phyloP scores from a whole-genome alignment of 2,888 invertebrate species.

The Galeruca laticollis region DNA sequence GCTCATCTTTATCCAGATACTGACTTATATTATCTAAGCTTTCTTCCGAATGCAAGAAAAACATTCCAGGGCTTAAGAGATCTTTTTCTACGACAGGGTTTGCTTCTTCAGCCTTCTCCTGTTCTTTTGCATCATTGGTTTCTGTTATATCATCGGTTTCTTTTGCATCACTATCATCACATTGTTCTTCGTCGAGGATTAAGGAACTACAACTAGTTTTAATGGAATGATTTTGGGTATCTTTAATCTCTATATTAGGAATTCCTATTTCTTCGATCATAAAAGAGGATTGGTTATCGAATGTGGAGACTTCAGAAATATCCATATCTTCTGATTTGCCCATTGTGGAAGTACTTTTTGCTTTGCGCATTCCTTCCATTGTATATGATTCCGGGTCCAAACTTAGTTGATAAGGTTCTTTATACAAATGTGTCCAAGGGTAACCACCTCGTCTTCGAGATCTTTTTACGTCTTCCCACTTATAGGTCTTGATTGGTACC shows the following conservation, averaged over 20 bases:
- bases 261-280: conserved; percentile 27
- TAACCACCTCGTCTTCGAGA: conserved; percentile 80
- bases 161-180: conserved; percentile 11
- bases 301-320: conserved; percentile 48
- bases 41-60: conserved; percentile 59
- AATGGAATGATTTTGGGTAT: conserved; percentile 43
- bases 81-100: conserved; percentile 39
- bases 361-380: conserved; percentile 59
- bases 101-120: conserved; percentile 30
- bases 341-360: conserved; percentile 55
- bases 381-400: conserved; percentile 64
- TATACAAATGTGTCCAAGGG: conserved; percentile 84
- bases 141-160: conserved; percentile 18
- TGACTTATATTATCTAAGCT: conserved; percentile 65
- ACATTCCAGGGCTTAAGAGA: conserved; percentile 41
- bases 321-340: conserved; percentile 47
- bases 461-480: conserved; percentile 84
- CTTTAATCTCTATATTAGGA: conserved; percentile 20
- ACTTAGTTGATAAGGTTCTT: conserved; percentile 68
- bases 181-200: conserved; percentile 42
- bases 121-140: conserved; percentile 25
- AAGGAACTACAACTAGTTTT: conserved; percentile 42
- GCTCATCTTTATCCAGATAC: conserved; percentile 64
- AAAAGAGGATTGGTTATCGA: conserved; percentile 22
- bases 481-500: conserved; percentile 81